These are phyloP conservation scores for Hyles vespertilio DNA, from an alignment of 1,140 invertebrate species.

Conservation along the genomic window DNA sequence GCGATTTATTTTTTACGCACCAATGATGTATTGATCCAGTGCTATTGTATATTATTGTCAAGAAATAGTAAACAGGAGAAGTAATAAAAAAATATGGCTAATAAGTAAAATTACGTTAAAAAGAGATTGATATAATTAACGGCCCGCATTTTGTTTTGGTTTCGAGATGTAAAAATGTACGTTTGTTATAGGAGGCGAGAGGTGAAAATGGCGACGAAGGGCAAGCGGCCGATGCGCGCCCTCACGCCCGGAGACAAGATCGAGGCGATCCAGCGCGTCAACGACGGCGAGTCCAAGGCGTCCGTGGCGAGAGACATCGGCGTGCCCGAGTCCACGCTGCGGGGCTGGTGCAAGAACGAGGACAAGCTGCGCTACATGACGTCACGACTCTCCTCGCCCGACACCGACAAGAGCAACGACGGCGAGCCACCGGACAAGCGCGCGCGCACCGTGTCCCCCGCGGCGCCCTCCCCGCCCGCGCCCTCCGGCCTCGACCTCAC, in stretches of 20 bases:
- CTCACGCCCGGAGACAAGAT: conserved; percentile 86
- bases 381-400: conserved; percentile 79
- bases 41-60: too few relatives aligned
- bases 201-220: conserved; percentile 72
- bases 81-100: too few relatives aligned
- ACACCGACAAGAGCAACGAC: conserved; percentile 77
- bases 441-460: conserved; percentile 65
- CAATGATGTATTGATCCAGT: too few relatives aligned
- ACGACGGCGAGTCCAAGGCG: conserved; percentile 88
- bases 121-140: too few relatives aligned
- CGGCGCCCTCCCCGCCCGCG: conserved; percentile 43
- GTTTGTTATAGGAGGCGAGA: conserved; percentile 58
- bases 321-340: conserved; percentile 87
- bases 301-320: conserved; percentile 88
- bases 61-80: too few relatives aligned
- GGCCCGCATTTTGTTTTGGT: too few relatives aligned
- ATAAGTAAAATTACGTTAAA: too few relatives aligned
- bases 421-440: conserved; percentile 75
- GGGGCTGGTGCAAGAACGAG: conserved; percentile 91
- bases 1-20: too few relatives aligned
- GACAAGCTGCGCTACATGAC: conserved; percentile 85
- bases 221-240: conserved; percentile 83
- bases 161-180: too few relatives aligned
- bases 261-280: conserved; percentile 85
- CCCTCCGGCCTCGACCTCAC: conserved; percentile 46